Evolutionary conservation across 2,888 invertebrate species (phyloP).

Genomic region (Melipona beecheii): DNA sequence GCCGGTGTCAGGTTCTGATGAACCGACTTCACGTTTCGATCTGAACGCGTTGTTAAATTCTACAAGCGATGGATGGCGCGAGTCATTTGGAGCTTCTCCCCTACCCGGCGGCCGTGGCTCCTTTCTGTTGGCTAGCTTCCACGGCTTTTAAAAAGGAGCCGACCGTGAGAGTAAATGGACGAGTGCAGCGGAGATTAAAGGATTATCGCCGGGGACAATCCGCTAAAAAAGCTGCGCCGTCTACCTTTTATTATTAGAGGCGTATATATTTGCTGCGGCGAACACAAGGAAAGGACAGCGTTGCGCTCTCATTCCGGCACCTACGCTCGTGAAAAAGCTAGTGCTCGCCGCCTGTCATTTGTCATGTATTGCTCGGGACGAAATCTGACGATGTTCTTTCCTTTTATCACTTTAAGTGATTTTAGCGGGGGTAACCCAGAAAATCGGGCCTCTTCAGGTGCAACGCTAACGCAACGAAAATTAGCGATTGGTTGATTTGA

Average conservation of each 20-base stretch:
- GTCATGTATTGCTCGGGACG: slow-evolving; percentile 31
- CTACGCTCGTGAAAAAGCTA: slow-evolving; percentile 34
- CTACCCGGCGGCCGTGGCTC: background rate
- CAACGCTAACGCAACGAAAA: no score
- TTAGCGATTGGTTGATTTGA: no score
- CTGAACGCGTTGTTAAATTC: slow-evolving; percentile 38
- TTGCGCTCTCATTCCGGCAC: slow-evolving; percentile 48
- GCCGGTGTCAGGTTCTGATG: slow-evolving; percentile 4
- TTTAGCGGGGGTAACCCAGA: no score
- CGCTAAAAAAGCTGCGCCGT: slow-evolving; percentile 57
- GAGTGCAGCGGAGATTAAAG: slow-evolving; percentile 60
- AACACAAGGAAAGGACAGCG: background rate
- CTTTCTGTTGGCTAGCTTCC: slow-evolving; percentile 19
- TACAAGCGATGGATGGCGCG: background rate
- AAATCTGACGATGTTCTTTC: background rate
- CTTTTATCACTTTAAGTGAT: no score
- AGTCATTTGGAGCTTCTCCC: slow-evolving; percentile 32
- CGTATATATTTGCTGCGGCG: slow-evolving; percentile 41
- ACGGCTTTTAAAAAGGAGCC: slow-evolving; percentile 32
- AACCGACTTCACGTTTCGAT: slow-evolving; percentile 15
- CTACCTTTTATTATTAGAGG: slow-evolving; percentile 55
- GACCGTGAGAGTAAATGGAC: slow-evolving; percentile 44
- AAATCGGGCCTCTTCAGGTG: no score
- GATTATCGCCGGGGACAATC: slow-evolving; percentile 69
- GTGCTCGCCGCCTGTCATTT: slow-evolving; percentile 13